Evolutionary conservation across 2,797 vertebrate species (phyloP), one percentile per base, ranked within the genome.

Genomic region (Phataginus tricuspis): DNA sequence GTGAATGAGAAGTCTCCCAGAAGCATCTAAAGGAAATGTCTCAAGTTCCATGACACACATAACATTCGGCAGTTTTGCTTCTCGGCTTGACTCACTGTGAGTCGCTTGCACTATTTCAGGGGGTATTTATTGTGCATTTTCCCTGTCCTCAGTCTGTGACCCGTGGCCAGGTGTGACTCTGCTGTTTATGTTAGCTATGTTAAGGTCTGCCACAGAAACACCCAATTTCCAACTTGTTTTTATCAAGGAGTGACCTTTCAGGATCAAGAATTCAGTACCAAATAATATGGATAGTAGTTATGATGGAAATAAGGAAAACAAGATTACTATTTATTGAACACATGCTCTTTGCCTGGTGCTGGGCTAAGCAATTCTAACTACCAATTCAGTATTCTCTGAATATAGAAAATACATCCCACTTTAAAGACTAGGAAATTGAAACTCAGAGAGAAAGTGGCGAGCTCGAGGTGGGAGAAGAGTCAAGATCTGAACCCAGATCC

Each of bases 1-100:
- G 14, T 71, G 71, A 88, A 59, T 94, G 31, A 14, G 51, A 87
- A 96, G 51, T n/a, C 82, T 68, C 66, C 90, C 21, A 51, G 78
- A 85, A 79, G 49, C 10, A 0, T 12, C 37, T 14, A 1, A 21
- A 25, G 55, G 71, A 39, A 85, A 25, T 11, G 19, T 11, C 25
- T 59, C 87, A 51, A 10, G 27, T 13, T 68, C 72, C 25, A 4
- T 7, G 34, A 25, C n/a, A 63, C n/a, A 29, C 0, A 0, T 1
- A 11, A 49, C 29, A 85, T 53, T 64, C 1, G 0, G 53, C 4
- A 4, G 53, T 55, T 90, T 9, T 82, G 18, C 69, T 66, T 80
- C 88, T 57, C 68, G 39, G 55, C 42, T 34, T 79, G 19, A 7
- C 31, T 78, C 49, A 7, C 15, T 0, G 21, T 7, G 49, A 51